Evolutionary conservation across 1,140 invertebrate species (phyloP).

Genomic region (Drosophila busckii): DNA sequence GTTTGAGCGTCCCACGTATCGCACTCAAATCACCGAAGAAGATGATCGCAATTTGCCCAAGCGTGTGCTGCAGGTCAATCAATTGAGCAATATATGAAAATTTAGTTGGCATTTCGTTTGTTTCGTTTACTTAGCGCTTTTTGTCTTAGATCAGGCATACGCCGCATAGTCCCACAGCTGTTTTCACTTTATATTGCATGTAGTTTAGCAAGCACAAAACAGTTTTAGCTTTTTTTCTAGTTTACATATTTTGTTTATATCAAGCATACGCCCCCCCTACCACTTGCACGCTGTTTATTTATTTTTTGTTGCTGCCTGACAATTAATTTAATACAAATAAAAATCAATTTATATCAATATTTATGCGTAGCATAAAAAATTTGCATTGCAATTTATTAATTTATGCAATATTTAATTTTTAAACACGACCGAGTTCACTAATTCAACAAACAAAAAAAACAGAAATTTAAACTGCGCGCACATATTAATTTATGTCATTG

Average conservation of each 20-base stretch:
- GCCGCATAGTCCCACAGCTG: too few species aligned
- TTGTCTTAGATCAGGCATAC: too few species aligned
- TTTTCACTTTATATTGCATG: constrained; percentile 19
- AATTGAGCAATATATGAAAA: constrained; percentile 7
- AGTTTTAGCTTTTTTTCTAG: constrained; percentile 12
- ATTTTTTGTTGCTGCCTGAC: constrained; percentile 52
- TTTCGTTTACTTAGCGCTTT: constrained; percentile 9
- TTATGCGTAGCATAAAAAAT: too few species aligned
- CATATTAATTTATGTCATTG: constrained; percentile 12
- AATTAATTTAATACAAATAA: constrained; percentile 33
- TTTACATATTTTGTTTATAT: constrained; percentile 21
- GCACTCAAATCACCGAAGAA: constrained; percentile 96
- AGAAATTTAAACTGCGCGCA: too few species aligned
- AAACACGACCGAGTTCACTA: too few species aligned
- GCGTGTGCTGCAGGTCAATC: constrained; percentile 91
- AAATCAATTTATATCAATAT: neutral
- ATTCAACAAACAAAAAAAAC: neutral
- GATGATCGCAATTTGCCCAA: constrained; percentile 96
- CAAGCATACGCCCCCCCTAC: constrained; percentile 34
- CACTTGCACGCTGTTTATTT: constrained; percentile 14
- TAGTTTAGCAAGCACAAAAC: constrained; percentile 16
- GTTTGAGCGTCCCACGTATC: constrained; percentile 95
- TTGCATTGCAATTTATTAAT: neutral
- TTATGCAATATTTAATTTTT: neutral
- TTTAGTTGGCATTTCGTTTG: constrained; percentile 14